Evolutionary conservation across 2,888 invertebrate genomes (phyloP).

Genomic region (Lycophotia porphyrea): DNA sequence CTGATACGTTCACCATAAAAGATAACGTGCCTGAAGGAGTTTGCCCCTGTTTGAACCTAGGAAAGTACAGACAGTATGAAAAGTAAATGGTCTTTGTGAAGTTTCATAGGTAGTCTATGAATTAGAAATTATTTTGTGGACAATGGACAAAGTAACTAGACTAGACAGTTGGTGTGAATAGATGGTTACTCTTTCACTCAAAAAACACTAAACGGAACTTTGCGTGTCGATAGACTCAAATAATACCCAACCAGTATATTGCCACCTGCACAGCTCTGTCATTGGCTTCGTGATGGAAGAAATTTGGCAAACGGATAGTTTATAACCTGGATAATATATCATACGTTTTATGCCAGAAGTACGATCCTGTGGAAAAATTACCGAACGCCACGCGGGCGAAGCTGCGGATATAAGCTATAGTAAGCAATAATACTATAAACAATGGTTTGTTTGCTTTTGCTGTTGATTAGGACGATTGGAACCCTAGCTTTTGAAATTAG

Average conservation of each 20-base stretch:
- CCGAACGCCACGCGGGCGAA: background rate
- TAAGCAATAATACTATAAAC: background rate
- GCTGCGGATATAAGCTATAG: background rate
- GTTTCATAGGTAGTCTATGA: slow-evolving; percentile 4
- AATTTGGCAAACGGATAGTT: background rate
- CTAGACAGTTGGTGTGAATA: background rate
- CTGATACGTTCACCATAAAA: slow-evolving; percentile 41
- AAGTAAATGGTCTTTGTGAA: slow-evolving; percentile 10
- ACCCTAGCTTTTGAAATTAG: background rate
- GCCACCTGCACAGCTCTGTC: no score
- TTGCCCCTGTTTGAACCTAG: slow-evolving; percentile 31
- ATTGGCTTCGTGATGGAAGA: no score
- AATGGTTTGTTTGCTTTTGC: background rate
- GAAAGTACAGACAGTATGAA: slow-evolving; percentile 33
- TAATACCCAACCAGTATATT: no score
- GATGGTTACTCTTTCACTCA: background rate
- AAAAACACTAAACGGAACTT: background rate
- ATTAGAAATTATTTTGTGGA: slow-evolving; percentile 13
- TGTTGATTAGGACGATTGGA: background rate
- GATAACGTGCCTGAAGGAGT: slow-evolving; percentile 40
- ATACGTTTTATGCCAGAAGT: background rate
- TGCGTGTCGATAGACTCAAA: no score
- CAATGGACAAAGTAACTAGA: background rate
- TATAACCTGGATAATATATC: background rate
- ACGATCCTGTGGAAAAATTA: background rate